A percentile compares a stretch with the other conserved stretches of the same genome.
phyloP scores from a whole-genome alignment of 2,888 invertebrate species.

The Lithophane leautieri region DNA sequence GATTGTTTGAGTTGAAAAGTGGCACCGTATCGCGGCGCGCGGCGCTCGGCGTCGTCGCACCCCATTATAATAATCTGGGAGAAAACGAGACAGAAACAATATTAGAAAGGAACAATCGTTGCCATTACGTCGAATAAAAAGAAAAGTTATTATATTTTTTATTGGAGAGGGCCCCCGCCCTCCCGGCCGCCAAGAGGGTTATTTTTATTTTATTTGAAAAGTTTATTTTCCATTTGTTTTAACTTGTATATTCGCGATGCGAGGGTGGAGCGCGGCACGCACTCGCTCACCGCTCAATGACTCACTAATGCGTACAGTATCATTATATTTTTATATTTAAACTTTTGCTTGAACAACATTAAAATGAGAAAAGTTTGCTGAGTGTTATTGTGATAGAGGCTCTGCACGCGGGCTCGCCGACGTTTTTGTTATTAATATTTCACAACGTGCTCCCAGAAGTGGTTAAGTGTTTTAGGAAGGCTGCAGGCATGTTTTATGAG shows the following conservation, averaged over 20 bases:
- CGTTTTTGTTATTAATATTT: conserved; percentile 64
- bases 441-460: conserved; percentile 57
- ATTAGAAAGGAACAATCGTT: conserved; percentile 88
- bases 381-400: conserved; percentile 79
- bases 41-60: conserved; percentile 68
- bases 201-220: conserved; percentile 91
- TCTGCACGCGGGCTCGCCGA: conserved; percentile 47
- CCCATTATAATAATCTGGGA: conserved; percentile 86
- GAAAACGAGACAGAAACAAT: conserved; percentile 84
- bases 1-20: conserved; percentile 61
- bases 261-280: conserved; percentile 85
- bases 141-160: conserved; percentile 91
- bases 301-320: conserved; percentile 89
- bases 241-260: conserved; percentile 88
- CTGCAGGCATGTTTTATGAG: conserved; percentile 44
- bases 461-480: conserved; percentile 54
- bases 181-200: conserved; percentile 88
- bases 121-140: conserved; percentile 90
- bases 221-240: conserved; percentile 90
- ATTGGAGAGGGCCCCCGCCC: conserved; percentile 89
- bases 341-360: conserved; percentile 88
- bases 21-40: conserved; percentile 65
- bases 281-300: conserved; percentile 86
- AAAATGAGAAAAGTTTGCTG: conserved; percentile 88
- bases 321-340: conserved; percentile 90